A percentile compares a stretch with the other conserved stretches of the same genome.
Conservation (phyloP, 2,113 vertebrate genomes). For the Sciurus niger region DNA sequence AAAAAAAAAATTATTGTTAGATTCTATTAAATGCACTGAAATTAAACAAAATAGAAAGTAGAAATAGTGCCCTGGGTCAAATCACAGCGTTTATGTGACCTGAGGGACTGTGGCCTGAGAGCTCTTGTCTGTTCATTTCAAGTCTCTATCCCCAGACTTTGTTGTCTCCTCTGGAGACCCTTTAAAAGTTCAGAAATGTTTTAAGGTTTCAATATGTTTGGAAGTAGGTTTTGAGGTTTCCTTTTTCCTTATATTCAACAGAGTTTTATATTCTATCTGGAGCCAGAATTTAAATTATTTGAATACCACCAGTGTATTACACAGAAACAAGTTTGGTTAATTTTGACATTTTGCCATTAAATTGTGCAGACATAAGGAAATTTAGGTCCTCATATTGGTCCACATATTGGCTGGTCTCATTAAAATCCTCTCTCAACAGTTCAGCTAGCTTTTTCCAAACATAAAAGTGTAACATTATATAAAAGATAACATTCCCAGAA, state of each 20-base stretch:
- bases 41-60: conserved; percentile 65
- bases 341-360: conserved; percentile 71
- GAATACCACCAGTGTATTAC: conserved; percentile 70
- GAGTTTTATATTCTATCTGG: conserved; percentile 69
- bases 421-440: not conserved
- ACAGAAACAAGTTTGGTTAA: conserved; percentile 66
- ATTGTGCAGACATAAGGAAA: conserved; percentile 65
- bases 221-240: conserved; percentile 81
- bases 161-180: conserved; percentile 25
- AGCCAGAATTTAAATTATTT: conserved; percentile 74
- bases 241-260: conserved; percentile 63
- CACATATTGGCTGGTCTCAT: not conserved
- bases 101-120: conserved; percentile 48
- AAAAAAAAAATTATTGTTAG: conserved; percentile 68
- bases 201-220: conserved; percentile 76
- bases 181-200: conserved; percentile 78
- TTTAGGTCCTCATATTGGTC: not conserved
- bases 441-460: not conserved
- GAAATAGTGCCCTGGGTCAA: conserved; percentile 35
- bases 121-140: conserved; percentile 52
- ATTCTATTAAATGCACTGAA: conserved; percentile 73
- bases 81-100: conserved; percentile 50
- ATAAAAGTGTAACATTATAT: not conserved
- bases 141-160: conserved; percentile 56
- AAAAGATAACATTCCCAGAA: not conserved